Evolutionary conservation across 23 tunicate genomes (phyloP).

Genomic region (Botrylloides violaceus): DNA sequence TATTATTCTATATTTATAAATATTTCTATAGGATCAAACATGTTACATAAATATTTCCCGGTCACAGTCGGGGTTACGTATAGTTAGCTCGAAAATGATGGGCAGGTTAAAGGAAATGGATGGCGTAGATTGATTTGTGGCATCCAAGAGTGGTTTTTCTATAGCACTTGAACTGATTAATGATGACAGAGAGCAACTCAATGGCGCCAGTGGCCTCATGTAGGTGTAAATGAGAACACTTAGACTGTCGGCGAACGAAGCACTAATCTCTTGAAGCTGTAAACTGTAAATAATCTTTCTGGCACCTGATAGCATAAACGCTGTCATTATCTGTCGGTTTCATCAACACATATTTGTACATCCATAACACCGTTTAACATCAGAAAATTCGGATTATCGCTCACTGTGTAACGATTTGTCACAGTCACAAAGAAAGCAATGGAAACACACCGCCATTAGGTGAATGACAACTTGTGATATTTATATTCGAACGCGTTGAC

Average conservation of each 20-base stretch:
- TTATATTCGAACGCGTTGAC: no score
- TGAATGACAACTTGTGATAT: no score
- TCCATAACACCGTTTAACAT: conserved; percentile 19
- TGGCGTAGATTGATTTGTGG: conserved; percentile 5
- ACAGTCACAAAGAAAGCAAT: conserved; percentile 1
- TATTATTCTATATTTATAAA: no score
- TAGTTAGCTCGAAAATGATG: conserved; percentile 7
- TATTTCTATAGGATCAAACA: no score
- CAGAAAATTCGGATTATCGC: background rate
- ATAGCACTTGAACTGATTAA: conserved; percentile 28
- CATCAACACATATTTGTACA: conserved; percentile 11
- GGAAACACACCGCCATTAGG: no score
- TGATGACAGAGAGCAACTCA: conserved; percentile 29
- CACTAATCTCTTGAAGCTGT: conserved; percentile 24
- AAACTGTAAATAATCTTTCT: conserved; percentile 29
- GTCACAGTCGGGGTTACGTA: no score
- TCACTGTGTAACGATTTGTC: background rate
- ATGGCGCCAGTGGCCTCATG: conserved; percentile 27
- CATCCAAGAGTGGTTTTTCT: conserved; percentile 5
- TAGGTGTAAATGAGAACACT: conserved; percentile 30
- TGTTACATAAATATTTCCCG: no score
- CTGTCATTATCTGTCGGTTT: conserved; percentile 16
- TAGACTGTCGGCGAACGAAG: conserved; percentile 18
- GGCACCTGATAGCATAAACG: conserved; percentile 31
- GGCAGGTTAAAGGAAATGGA: background rate